Conservation (phyloP, 2,113 vertebrate species). For the Carassius auratus region DNA sequence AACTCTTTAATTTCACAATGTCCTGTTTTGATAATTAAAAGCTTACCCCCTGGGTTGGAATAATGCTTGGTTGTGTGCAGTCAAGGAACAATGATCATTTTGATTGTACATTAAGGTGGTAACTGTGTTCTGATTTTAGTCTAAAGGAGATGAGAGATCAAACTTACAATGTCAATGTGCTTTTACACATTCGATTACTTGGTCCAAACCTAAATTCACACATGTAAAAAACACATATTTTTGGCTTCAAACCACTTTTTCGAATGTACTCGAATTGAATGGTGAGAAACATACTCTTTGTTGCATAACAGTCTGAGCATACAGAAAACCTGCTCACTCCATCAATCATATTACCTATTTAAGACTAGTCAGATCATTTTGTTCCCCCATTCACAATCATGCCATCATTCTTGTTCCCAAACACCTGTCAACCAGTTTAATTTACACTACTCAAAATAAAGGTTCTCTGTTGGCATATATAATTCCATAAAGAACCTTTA, state of each 20-base stretch:
- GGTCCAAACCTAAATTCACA: background rate
- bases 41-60: background rate
- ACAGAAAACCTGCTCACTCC: background rate
- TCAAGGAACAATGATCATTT: background rate
- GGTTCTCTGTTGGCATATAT: no score
- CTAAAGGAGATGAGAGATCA: background rate
- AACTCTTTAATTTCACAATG: background rate
- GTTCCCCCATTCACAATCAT: background rate
- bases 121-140: background rate
- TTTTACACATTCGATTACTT: background rate
- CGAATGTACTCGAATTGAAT: background rate
- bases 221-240: background rate
- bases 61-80: background rate
- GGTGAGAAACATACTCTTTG: background rate
- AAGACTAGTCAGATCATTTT: background rate
- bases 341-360: background rate
- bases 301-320: background rate
- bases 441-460: background rate
- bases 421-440: background rate
- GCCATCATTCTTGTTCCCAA: background rate
- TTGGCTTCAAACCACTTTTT: background rate
- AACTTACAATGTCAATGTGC: background rate
- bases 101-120: background rate
- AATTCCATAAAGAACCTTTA: no score
- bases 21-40: constrained; percentile 9